Base-by-base conservation (phyloP, 92 coral and sea anemone species). In the Bergia sp. region DNA sequence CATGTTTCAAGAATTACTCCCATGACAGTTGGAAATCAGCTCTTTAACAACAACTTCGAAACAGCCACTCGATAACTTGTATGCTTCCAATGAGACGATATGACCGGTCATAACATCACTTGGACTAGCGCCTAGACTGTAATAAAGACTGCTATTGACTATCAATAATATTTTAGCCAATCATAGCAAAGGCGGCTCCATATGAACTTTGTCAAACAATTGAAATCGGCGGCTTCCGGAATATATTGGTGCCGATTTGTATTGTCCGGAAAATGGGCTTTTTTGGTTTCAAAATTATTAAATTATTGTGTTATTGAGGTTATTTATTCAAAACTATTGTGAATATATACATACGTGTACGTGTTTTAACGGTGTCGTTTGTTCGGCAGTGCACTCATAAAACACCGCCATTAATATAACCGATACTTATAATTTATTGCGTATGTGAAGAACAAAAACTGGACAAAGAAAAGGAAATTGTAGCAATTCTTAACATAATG, bases 1-100 rank as follows among this genome's bases (percentile, higher is more conserved):
- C 87, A 84, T 47, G 87, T 84, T 50, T 84, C 87, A 15, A 84
- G 87, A 84, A 84, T 84, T 13, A 84, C 87, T 84, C 87, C 87
- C 87, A 84, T 84, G n/a, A 12, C 41, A 21, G 71, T 37, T 12
- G 13, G n/a, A 80, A 80, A 53, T 11, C n/a, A 55, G 50, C 9
- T 12, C 45, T 37, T 15, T 29, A 29, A 29, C 29, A 44, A 44
- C 5, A 77, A 20, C 50, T 39, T 15, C 37, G 29, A 82, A 61
- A 61, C 43, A 39, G 76, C 43, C 8, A 65, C 74, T 2, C 36
- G 37, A 69, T 7, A 3, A 13, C 15, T 44, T 29, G 23, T 36
- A 11, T 69, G 29, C 37, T 42, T 7, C 20, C 65, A 41, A 44
- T 40, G 87, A 77, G 43, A 40, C 29, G 29, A 2, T 42, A 47